phyloP scores from a whole-genome alignment of 64 coral and sea anemone species.

The Dendrophyllia cribrosa region DNA sequence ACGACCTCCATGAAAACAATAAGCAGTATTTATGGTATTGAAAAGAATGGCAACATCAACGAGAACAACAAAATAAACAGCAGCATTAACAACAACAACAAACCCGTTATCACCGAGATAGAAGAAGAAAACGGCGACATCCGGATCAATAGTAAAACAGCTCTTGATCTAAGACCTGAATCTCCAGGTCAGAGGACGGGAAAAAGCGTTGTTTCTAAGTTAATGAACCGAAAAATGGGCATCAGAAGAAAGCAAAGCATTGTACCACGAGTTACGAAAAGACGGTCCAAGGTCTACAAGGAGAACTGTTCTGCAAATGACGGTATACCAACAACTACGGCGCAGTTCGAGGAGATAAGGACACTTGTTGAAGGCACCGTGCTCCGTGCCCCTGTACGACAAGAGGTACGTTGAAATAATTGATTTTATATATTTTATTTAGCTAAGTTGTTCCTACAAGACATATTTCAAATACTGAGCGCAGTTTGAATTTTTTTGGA shows the following conservation, averaged over 20 bases:
- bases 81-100: background rate
- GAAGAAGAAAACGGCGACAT: background rate
- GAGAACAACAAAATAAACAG: constrained; percentile 1
- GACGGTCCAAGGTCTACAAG: constrained; percentile 34
- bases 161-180: background rate
- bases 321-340: constrained; percentile 35
- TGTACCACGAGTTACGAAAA: background rate
- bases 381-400: constrained; percentile 27
- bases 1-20: background rate
- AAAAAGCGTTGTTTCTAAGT: constrained; percentile 36
- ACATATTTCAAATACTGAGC: too few relatives aligned
- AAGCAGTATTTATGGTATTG: background rate
- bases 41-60: background rate
- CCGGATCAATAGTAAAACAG: background rate
- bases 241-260: constrained; percentile 48
- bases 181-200: background rate
- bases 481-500: too few relatives aligned
- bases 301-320: background rate
- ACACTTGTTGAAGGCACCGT: constrained; percentile 10
- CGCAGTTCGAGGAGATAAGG: constrained; percentile 49
- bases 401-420: constrained; percentile 42
- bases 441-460: background rate
- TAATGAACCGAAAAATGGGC: constrained; percentile 47
- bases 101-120: background rate
- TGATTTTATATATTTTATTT: too few relatives aligned